Base-by-base conservation (phyloP, 2,113 vertebrate species). In the Brachyistius frenatus region DNA sequence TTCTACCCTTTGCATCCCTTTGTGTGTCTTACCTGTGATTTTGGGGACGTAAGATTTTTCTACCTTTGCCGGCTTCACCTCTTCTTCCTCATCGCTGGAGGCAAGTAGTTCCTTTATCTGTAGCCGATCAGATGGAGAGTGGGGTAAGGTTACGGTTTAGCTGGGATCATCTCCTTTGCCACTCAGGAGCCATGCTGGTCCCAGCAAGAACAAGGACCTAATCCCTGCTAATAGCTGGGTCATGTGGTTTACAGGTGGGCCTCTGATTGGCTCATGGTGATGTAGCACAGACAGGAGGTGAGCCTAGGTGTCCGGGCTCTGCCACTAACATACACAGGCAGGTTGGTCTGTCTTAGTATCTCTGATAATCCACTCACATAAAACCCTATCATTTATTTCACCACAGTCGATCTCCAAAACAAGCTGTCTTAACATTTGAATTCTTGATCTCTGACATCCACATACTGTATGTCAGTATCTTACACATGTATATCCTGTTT, bases 1-100 rank as follows among this genome's bases (percentile, higher is more conserved):
- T 54, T 31, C 5, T 1, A 2, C 33, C 30, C 3, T 33, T 14
- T 39, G 5, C 33, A 57, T 32, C 5, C 4, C 7, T 62, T 35
- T 36, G 23, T 39, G 14, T 41, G 49, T 76, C 95, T 95, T 94
- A 99, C 98, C 98, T 95, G 96, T 98, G 37, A 99, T 95, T 93
- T 98, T 99, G 86, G 98, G 98, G 66, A 99, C 98, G 30, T 97
- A 99, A 31, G 97, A 96, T 90, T 98, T 99, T 76, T 98, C 97
- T 58, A 87, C 81, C 93, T 97, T 97, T 73, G 93, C 89, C 3
- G 94, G 90, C 83, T 95, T 96, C 54, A 91, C 76, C 3, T 98
- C 97, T 15, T 95, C 94, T 66, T 98, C 97, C 0, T 99, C 98
- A 88, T 98, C 97, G 78, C 97, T 98, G 82, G 97, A 98, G 73